Conservation (phyloP, 2,797 vertebrate species). For the Sciaenops ocellatus region DNA sequence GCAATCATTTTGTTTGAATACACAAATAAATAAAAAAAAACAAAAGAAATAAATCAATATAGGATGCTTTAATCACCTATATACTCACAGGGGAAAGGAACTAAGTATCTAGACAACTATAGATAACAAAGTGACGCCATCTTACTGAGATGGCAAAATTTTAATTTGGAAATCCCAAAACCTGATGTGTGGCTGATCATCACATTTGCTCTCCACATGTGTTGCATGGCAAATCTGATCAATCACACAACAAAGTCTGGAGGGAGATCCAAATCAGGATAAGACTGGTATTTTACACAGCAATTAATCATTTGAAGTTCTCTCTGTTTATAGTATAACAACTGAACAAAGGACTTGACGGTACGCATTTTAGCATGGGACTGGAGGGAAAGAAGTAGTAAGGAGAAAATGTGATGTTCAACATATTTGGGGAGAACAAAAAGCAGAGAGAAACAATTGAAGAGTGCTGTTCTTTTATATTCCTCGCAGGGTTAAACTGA, state of each 20-base stretch:
- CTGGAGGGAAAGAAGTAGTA: constrained; percentile 27
- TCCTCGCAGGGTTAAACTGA: constrained; percentile 61
- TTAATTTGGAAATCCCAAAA: constrained; percentile 20
- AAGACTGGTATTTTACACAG: constrained; percentile 34
- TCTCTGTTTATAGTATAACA: constrained; percentile 53
- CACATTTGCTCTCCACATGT: constrained; percentile 52
- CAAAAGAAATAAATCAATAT: neutral
- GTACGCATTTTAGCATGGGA: constrained; percentile 7
- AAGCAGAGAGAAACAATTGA: constrained; percentile 56
- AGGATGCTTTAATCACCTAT: constrained; percentile 27
- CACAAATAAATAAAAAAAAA: constrained; percentile 30
- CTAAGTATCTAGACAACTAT: constrained; percentile 53
- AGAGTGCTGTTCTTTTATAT: constrained; percentile 49
- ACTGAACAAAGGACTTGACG: constrained; percentile 52
- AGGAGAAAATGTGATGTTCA: constrained; percentile 58
- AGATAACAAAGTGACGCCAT: constrained; percentile 61
- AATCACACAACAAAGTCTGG: constrained; percentile 32
- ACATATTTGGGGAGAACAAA: constrained; percentile 48
- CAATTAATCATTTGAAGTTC: constrained; percentile 46
- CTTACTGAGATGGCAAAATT: constrained; percentile 17
- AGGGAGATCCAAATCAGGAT: constrained; percentile 43
- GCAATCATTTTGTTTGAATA: constrained; percentile 34
- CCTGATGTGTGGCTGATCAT: constrained; percentile 24
- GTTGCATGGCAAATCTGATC: constrained; percentile 34
- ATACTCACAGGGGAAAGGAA: constrained; percentile 23